A percentile compares a stretch with the other conserved stretches of the same genome.
These are phyloP conservation scores for Allygus modestus DNA, from an alignment of 2,888 invertebrate species.

Conservation along the genomic window DNA sequence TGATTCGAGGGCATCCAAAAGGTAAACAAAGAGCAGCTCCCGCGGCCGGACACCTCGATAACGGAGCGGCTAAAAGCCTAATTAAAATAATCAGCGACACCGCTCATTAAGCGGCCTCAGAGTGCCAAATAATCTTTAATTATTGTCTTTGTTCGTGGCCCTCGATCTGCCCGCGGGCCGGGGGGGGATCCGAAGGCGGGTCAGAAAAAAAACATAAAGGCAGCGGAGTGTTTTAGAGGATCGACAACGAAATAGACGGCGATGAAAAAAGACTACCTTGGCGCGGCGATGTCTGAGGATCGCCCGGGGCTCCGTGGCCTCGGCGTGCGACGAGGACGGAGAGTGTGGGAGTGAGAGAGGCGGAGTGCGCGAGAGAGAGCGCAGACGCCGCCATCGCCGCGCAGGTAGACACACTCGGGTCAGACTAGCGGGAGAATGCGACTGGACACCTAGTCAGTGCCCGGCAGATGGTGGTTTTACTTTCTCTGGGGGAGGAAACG, in stretches of 20 bases:
- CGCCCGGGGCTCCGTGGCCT: slow-evolving; percentile 60
- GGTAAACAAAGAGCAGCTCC: background rate
- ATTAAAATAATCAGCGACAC: slow-evolving; percentile 36
- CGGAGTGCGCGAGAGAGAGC: slow-evolving; percentile 62
- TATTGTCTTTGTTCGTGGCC: slow-evolving; percentile 61
- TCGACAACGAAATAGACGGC: slow-evolving; percentile 63
- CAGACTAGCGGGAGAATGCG: slow-evolving; percentile 50
- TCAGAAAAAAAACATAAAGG: slow-evolving; percentile 63
- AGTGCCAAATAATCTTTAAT: slow-evolving; percentile 59
- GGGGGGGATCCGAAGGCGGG: slow-evolving; percentile 60
- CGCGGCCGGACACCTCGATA: background rate
- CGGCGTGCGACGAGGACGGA: slow-evolving; percentile 55
- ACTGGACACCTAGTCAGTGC: slow-evolving; percentile 55
- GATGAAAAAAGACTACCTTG: slow-evolving; percentile 60
- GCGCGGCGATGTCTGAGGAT: slow-evolving; percentile 60
- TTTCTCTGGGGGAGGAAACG: slow-evolving; percentile 58
- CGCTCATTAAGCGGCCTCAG: slow-evolving; percentile 32
- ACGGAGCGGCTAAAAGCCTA: slow-evolving; percentile 26
- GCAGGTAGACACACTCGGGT: slow-evolving; percentile 37
- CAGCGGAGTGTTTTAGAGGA: slow-evolving; percentile 63
- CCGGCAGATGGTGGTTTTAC: slow-evolving; percentile 45
- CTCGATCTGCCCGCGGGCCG: slow-evolving; percentile 18
- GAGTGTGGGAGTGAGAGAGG: slow-evolving; percentile 63
- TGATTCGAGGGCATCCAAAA: background rate
- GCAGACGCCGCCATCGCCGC: slow-evolving; percentile 40